Evolutionary conservation across 2,113 vertebrate genomes (phyloP).

Genomic region (Hemiprocne comata): DNA sequence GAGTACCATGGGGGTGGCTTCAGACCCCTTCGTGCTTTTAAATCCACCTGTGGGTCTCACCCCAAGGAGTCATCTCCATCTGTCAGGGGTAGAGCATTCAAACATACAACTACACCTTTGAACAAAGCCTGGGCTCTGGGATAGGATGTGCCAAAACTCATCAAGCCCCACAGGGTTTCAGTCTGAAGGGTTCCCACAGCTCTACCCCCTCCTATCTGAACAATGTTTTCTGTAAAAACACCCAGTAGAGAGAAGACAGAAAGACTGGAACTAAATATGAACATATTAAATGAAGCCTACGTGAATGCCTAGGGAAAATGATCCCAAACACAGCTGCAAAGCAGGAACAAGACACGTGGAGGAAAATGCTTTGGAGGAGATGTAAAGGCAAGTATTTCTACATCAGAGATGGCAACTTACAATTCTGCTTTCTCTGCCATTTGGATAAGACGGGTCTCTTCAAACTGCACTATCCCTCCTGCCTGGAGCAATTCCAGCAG

Average conservation of each 20-base stretch:
- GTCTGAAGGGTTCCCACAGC: background rate
- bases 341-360: background rate
- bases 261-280: background rate
- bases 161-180: background rate
- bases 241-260: background rate
- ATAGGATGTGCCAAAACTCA: background rate
- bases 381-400: background rate
- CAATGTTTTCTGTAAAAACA: background rate
- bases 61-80: slow-evolving; percentile 17
- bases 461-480: slow-evolving; percentile 93
- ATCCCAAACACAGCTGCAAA: background rate
- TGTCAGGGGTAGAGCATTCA: background rate
- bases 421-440: slow-evolving; percentile 96
- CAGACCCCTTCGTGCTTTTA: background rate
- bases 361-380: background rate
- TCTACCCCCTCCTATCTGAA: background rate
- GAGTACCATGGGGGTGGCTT: slow-evolving; percentile 18
- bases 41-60: slow-evolving; percentile 35
- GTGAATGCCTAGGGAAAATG: background rate
- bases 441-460: slow-evolving; percentile 86
- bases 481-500: slow-evolving; percentile 94
- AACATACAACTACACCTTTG: background rate
- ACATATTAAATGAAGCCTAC: background rate
- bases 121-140: background rate
- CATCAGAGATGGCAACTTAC: slow-evolving; percentile 75